Conservation (phyloP, 2,888 invertebrate species). For the Agrochola circellaris region DNA sequence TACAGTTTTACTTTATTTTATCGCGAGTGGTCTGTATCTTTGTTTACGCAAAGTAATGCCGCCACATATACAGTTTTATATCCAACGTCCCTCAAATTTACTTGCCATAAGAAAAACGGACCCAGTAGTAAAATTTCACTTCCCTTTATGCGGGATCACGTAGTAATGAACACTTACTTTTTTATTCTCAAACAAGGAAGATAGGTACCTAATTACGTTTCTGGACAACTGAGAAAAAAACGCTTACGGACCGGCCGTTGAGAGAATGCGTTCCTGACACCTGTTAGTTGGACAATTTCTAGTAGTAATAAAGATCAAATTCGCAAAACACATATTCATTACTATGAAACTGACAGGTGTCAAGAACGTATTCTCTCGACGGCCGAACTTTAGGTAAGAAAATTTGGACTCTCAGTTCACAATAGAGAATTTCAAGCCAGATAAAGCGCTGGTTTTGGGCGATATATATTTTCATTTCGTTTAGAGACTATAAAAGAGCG, state of each 20-base stretch:
- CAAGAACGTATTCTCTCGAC: too few relatives aligned
- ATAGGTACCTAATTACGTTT: conserved; percentile 25
- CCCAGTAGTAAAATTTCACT: conserved; percentile 49
- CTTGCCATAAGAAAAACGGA: conserved; percentile 29
- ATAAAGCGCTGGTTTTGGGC: conserved; percentile 31
- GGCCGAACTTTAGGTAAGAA: too few relatives aligned
- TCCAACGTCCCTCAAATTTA: conserved; percentile 18
- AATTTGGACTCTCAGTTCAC: neutral
- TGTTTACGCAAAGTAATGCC: conserved; percentile 17
- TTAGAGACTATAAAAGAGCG: conserved; percentile 38
- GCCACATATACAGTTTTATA: conserved; percentile 26
- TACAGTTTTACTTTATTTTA: neutral
- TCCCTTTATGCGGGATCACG: conserved; percentile 38
- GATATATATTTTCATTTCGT: conserved; percentile 58
- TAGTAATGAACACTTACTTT: conserved; percentile 28
- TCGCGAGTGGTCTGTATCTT: neutral
- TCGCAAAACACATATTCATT: too few relatives aligned
- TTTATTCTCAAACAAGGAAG: neutral
- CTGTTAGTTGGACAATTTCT: too few relatives aligned
- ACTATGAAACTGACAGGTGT: too few relatives aligned
- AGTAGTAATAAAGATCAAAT: too few relatives aligned
- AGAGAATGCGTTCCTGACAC: too few relatives aligned
- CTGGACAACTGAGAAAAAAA: conserved; percentile 3
- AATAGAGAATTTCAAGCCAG: conserved; percentile 18
- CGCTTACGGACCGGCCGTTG: neutral